These are phyloP conservation scores for Eumaeus atala DNA, from an alignment of 1,140 invertebrate genomes.

Conservation along the genomic window DNA sequence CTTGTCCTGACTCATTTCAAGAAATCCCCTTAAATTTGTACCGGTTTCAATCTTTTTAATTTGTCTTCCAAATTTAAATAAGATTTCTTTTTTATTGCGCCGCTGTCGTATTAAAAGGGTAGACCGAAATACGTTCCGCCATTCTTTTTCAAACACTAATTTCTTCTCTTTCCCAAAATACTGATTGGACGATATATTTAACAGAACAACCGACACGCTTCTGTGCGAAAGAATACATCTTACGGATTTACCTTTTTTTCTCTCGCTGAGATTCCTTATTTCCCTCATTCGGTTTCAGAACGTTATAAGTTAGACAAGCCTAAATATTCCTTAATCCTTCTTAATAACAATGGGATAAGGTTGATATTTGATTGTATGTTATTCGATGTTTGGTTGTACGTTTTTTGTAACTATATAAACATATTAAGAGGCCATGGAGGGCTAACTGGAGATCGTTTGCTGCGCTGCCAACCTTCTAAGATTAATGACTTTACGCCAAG, in stretches of 20 bases:
- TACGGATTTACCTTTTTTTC: constrained; percentile 55
- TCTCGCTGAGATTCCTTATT: constrained; percentile 51
- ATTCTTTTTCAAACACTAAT: constrained; percentile 61
- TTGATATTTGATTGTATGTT: constrained; percentile 46
- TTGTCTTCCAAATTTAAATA: constrained; percentile 68
- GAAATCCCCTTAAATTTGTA: constrained; percentile 66
- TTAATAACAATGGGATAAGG: constrained; percentile 51
- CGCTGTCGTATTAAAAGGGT: constrained; percentile 57
- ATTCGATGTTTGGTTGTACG: constrained; percentile 49
- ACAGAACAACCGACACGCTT: constrained; percentile 59
- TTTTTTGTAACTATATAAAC: constrained; percentile 44
- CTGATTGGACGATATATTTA: constrained; percentile 73
- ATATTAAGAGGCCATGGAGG: constrained; percentile 63
- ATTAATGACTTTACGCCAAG: constrained; percentile 67
- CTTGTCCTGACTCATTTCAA: constrained; percentile 44
- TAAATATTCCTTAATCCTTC: constrained; percentile 48
- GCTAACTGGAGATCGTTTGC: constrained; percentile 70
- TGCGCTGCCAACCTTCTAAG: constrained; percentile 64
- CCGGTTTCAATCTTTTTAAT: constrained; percentile 69
- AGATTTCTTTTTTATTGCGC: constrained; percentile 63
- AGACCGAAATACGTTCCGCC: constrained; percentile 50
- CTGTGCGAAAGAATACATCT: constrained; percentile 64
- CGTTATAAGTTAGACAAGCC: constrained; percentile 30
- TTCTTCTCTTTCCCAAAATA: constrained; percentile 52
- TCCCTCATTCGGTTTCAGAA: constrained; percentile 38